These are phyloP conservation scores for Bhutanitis thaidina DNA, from an alignment of 2,888 invertebrate species.

Conservation along the genomic window DNA sequence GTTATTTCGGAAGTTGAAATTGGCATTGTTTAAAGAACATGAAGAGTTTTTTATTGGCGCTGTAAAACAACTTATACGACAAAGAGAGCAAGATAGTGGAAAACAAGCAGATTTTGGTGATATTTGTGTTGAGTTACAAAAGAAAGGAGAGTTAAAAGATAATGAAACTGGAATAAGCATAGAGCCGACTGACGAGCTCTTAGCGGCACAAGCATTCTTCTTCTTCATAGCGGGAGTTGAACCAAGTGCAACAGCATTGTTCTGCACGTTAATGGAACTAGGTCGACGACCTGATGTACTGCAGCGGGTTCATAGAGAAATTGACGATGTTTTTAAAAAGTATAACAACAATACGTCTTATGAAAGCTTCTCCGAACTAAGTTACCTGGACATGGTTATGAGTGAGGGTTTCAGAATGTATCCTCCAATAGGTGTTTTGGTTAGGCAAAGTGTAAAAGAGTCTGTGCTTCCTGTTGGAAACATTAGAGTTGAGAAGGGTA, in stretches of 20 bases:
- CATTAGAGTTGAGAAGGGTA: conserved; percentile 46
- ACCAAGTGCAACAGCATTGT: conserved; percentile 48
- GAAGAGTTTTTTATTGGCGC: too few relatives aligned
- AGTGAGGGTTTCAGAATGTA: conserved; percentile 44
- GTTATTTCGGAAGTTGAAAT: conserved; percentile 30
- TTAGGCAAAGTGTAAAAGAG: conserved; percentile 39
- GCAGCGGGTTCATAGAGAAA: conserved; percentile 46
- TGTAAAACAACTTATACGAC: too few relatives aligned
- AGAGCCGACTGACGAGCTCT: conserved; percentile 35
- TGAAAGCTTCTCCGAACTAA: conserved; percentile 40
- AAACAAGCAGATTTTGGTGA: conserved; percentile 44
- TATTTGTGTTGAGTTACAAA: conserved; percentile 48
- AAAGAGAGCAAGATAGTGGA: too few relatives aligned
- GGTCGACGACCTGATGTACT: conserved; percentile 48
- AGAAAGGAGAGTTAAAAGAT: conserved; percentile 42
- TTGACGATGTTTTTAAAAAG: conserved; percentile 38
- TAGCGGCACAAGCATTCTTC: too few relatives aligned
- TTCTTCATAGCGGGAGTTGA: conserved; percentile 56
- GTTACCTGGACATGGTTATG: conserved; percentile 48
- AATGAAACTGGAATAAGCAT: conserved; percentile 39
- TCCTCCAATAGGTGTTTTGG: conserved; percentile 45
- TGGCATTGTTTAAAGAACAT: conserved; percentile 32
- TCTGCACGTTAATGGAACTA: conserved; percentile 43
- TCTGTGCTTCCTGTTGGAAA: conserved; percentile 50
- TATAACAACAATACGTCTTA: conserved; percentile 37